Evolutionary conservation across 2,113 vertebrate genomes (phyloP).

Genomic region (Lepidothrix coronata): DNA sequence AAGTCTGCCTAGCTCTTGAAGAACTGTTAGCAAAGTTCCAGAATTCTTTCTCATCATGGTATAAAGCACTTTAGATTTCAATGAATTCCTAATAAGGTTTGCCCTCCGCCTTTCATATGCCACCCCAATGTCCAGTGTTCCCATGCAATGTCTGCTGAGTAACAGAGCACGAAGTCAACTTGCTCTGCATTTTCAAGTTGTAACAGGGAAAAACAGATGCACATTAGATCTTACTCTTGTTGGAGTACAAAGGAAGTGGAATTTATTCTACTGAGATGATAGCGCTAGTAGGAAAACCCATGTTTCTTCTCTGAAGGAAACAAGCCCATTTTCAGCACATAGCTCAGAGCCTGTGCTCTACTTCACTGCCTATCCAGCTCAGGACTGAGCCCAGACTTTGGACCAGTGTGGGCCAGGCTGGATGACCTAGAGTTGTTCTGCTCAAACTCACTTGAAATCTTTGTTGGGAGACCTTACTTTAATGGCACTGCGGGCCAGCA

Average conservation of each 20-base stretch:
- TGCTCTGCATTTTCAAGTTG: background rate
- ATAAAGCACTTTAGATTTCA: background rate
- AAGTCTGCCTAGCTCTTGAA: background rate
- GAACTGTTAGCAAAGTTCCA: background rate
- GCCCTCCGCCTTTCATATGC: background rate
- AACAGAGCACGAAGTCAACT: background rate
- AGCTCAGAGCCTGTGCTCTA: background rate
- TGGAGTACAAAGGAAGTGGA: background rate
- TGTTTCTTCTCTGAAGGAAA: background rate
- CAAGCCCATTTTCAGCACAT: background rate
- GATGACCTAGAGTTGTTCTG: background rate
- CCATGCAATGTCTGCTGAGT: background rate
- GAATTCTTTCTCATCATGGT: background rate
- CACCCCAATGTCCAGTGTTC: background rate
- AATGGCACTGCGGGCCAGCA: background rate
- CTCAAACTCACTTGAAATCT: background rate
- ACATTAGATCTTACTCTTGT: background rate
- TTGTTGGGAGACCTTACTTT: background rate
- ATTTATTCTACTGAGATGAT: background rate
- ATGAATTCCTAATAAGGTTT: background rate
- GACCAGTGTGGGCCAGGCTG: rapidly evolving
- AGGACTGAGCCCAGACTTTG: background rate
- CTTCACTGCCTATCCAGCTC: background rate
- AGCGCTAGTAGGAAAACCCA: background rate
- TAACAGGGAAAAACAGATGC: background rate